Evolutionary conservation across 2,888 invertebrate genomes (phyloP).

Genomic region (Trachelus troglodyta): DNA sequence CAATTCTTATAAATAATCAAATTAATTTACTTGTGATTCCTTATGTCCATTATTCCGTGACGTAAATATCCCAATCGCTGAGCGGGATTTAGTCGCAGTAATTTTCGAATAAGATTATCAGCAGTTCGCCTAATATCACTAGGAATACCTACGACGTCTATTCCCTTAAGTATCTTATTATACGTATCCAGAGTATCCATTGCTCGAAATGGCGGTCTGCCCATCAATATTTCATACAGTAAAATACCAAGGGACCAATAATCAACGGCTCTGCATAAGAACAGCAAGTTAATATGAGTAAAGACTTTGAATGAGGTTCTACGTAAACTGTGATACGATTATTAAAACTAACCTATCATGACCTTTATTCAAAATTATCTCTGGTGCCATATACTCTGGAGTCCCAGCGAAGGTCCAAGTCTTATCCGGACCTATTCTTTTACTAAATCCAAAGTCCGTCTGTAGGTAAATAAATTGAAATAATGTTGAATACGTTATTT

Average conservation of each 20-base stretch:
- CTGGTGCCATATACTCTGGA: constrained; percentile 88
- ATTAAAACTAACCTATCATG: constrained; percentile 71
- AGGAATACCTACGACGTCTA: constrained; percentile 86
- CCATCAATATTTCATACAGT: constrained; percentile 85
- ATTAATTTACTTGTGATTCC: constrained; percentile 77
- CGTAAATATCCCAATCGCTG: constrained; percentile 90
- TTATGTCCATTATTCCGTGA: constrained; percentile 85
- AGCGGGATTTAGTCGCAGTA: constrained; percentile 84
- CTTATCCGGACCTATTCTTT: constrained; percentile 81
- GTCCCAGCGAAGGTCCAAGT: constrained; percentile 96
- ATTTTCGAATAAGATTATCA: constrained; percentile 81
- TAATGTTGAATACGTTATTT: constrained; percentile 6
- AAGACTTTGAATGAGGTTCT: neutral
- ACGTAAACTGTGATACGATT: neutral
- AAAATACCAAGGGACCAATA: constrained; percentile 93
- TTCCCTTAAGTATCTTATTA: constrained; percentile 88
- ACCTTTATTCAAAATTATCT: constrained; percentile 87
- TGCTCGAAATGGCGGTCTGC: constrained; percentile 89
- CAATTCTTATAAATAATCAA: neutral
- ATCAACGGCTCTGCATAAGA: constrained; percentile 77
- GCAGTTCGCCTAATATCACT: constrained; percentile 81
- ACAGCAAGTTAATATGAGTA: constrained; percentile 30
- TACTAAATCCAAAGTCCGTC: constrained; percentile 94
- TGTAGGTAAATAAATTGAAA: constrained; percentile 52
- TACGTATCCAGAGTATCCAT: constrained; percentile 91